Evolutionary conservation across 2,888 invertebrate species (phyloP), one percentile per base, ranked within the genome.

Genomic region (Drosophila nigritarsus): DNA sequence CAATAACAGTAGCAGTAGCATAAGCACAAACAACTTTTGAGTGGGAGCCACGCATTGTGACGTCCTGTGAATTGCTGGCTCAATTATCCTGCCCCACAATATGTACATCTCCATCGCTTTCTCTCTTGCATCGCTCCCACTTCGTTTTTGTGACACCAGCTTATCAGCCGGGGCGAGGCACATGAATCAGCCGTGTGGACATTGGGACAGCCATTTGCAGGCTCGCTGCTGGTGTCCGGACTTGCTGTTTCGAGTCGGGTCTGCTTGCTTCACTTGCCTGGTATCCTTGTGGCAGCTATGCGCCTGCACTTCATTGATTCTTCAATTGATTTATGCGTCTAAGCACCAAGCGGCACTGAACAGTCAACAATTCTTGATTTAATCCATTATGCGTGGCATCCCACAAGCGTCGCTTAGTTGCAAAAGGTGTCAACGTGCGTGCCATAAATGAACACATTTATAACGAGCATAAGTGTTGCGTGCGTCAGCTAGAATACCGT

Each of bases 241-340:
- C 13, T 15, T 27, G 5, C 32, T 40, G 20, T 53, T 30, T 27
- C 36, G 32, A 27, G 15, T 42, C 11, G 49, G n/a, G 60, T 40
- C 42, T 61, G 18, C 40, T 49, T 45, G 50, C 20, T 53, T 54
- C 20, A 20, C 9, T 34, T 24, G 45, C 27, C 61, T 24, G 15
- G 65, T 49, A 2, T 15, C 45, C 45, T 55, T 55, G 38, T 15
- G 42, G 34, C 42, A 64, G 63, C 71, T 63, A 55, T 71, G 80
- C 62, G 79, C 69, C 77, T 80, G 75, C 80, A 79, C 82, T 82
- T 82, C 83, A 82, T 82, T 82, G 82, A 82, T 82, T 82, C 80
- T 71, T 80, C 78, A 82, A 69, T 78, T 82, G 82, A 82, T 82
- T 82, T 82, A 82, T 82, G 82, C 64, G 70, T 79, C 82, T 82